These are phyloP conservation scores for Notospermus geniculatus DNA, from an alignment of 1,140 invertebrate genomes.

Conservation along the genomic window DNA sequence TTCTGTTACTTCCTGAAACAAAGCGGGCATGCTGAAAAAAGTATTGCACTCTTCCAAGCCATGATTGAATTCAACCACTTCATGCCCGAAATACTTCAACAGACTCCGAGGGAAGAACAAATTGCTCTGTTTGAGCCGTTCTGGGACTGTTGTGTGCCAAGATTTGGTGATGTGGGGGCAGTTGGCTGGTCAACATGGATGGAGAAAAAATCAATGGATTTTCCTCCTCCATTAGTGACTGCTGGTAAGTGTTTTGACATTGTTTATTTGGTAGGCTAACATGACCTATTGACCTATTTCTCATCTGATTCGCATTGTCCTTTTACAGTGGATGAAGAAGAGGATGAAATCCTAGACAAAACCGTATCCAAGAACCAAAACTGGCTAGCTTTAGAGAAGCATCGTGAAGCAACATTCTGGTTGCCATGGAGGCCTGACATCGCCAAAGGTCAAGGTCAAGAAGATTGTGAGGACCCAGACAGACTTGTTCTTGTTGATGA, in stretches of 20 bases:
- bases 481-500: conserved; percentile 57
- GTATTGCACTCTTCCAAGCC: conserved; percentile 57
- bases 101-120: conserved; percentile 31
- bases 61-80: conserved; percentile 59
- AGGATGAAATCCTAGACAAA: conserved; percentile 35
- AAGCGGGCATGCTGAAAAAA: conserved; percentile 57
- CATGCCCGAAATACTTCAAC: conserved; percentile 35
- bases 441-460: conserved; percentile 43
- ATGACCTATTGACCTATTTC: too few species aligned
- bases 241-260: neutral
- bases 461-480: conserved; percentile 58
- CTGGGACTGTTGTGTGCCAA: conserved; percentile 58
- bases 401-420: conserved; percentile 53
- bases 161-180: conserved; percentile 56
- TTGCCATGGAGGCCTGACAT: conserved; percentile 55
- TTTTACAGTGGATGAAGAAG: conserved; percentile 31
- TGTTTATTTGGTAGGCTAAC: too few species aligned
- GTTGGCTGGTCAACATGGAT: conserved; percentile 54
- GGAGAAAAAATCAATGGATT: conserved; percentile 13
- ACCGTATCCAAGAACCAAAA: conserved; percentile 31
- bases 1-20: conserved; percentile 53
- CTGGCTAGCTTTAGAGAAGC: conserved; percentile 56
- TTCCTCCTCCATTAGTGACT: neutral
- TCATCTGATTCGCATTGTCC: conserved; percentile 1
- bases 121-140: conserved; percentile 57